Conservation (phyloP, 2,888 invertebrate genomes). For the Pterostichus niger region DNA sequence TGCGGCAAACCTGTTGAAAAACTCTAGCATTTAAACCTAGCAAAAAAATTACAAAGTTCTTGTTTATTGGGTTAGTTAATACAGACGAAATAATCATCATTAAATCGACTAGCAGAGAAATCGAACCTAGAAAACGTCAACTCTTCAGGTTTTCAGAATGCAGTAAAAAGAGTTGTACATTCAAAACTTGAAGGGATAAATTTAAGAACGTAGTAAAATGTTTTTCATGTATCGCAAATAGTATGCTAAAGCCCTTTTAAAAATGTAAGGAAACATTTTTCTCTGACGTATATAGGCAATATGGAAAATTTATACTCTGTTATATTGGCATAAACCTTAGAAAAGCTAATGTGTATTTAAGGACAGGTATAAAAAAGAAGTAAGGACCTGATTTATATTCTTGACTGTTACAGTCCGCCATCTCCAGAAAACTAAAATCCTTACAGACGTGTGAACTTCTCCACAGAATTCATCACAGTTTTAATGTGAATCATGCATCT, state of each 20-base stretch:
- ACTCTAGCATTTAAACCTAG: too few relatives aligned
- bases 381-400: conserved; percentile 4
- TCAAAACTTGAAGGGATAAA: conserved; percentile 2
- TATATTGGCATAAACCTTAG: conserved; percentile 17
- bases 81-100: conserved; percentile 24
- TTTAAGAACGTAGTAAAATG: conserved; percentile 22
- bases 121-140: background rate
- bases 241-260: conserved; percentile 26
- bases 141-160: background rate
- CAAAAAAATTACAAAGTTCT: too few relatives aligned
- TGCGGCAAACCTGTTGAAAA: too few relatives aligned
- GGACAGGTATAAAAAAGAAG: conserved; percentile 9
- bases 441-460: too few relatives aligned
- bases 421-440: too few relatives aligned
- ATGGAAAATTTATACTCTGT: conserved; percentile 8
- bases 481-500: too few relatives aligned
- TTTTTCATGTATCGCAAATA: conserved; percentile 18
- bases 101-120: conserved; percentile 6
- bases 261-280: conserved; percentile 19
- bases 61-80: too few relatives aligned
- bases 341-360: conserved; percentile 4
- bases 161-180: background rate
- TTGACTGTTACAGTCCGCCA: background rate
- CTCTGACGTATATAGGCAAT: conserved; percentile 14
- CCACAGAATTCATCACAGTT: too few relatives aligned